Evolutionary conservation across 2,113 vertebrate genomes (phyloP), one percentile per base, ranked within the genome.

Genomic region (Dascyllus trimaculatus): DNA sequence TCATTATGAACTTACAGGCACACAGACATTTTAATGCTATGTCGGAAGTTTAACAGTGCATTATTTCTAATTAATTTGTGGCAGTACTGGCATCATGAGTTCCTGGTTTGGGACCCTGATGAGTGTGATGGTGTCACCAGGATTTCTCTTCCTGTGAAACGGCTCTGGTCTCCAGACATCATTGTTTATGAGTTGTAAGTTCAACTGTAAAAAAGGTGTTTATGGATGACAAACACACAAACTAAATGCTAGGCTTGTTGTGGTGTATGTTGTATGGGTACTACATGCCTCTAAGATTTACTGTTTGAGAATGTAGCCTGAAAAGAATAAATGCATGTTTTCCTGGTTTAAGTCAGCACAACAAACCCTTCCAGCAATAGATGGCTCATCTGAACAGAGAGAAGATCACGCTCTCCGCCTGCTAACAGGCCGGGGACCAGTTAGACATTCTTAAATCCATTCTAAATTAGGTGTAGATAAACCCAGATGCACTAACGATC

Each of bases 101-200:
- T 95, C 72, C 78, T 96, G 66, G 86, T 95, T 38, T 95, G 95
- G 96, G 93, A 95, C 25, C 94, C 94, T 17, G 86, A 88, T 1
- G 77, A 89, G 38, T 96, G 95, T 74, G 88, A 92, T 1, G 90
- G 92, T 0, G 77, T 95, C 60, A 91, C 72, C 2, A 95, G 87
- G 74, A 93, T 95, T 76, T 95, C 95, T 2, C 86, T 96, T 8
- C 94, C 94, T 0, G 94, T 95, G 13, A 93, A 84, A 64, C 63
- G 95, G 14, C 93, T 96, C 45, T 96, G 95, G 95, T 89, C 90
- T 60, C 95, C 95, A 8, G 95, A 96, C 77, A 95, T 95, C 87
- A 95, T 96, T n/a, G 87, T 96, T 13, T 78, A 94, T 75, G 95
- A 96, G 73, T 96, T 94, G 93, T 96, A 80, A 84, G 92, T 92